Percentiles rank a stretch among this genome's conserved stretches.
Conservation (phyloP, 30 jellyfish, hydroid and myxozoan species). For the Catostylus mosaicus region DNA sequence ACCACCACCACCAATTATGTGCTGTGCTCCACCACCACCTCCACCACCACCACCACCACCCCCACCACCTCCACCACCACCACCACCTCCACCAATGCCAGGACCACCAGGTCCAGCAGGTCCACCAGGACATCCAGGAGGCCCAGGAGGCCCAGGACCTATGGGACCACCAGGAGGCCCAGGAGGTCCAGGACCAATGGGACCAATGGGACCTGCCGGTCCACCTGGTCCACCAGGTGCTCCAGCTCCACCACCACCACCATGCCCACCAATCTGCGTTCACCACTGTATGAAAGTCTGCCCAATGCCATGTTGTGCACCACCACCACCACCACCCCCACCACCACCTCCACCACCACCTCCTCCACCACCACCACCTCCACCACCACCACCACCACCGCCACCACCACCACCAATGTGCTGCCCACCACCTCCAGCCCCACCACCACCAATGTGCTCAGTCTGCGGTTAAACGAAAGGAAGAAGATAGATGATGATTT, state of each 20-base stretch:
- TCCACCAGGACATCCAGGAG: slow-evolving; percentile 97
- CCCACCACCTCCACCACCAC: slow-evolving; percentile 96
- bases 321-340: slow-evolving; percentile 97
- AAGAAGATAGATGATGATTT: slow-evolving; percentile 36
- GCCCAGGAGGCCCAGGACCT: slow-evolving; percentile 99
- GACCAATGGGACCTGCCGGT: slow-evolving; percentile 99
- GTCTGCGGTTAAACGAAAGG: slow-evolving; percentile 64
- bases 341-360: slow-evolving; percentile 98
- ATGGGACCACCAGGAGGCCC: slow-evolving; percentile 99
- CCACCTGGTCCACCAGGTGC: slow-evolving; percentile 99
- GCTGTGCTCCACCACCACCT: slow-evolving; percentile 81
- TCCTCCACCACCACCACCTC: slow-evolving; percentile 94
- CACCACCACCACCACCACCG: slow-evolving; percentile 95
- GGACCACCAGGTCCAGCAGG: slow-evolving; percentile 98
- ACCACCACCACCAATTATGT: slow-evolving; percentile 70
- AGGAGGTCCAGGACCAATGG: slow-evolving; percentile 99
- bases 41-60: slow-evolving; percentile 91
- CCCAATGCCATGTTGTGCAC: slow-evolving; percentile 90
- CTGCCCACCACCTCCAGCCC: slow-evolving; percentile 96
- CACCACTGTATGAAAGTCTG: slow-evolving; percentile 93
- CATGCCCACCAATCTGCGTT: slow-evolving; percentile 99
- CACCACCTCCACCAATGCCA: slow-evolving; percentile 94
- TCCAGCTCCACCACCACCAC: slow-evolving; percentile 99
- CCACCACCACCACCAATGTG: slow-evolving; percentile 87
- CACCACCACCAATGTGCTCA: slow-evolving; percentile 94